Evolutionary conservation across 2,113 vertebrate genomes (phyloP).

Genomic region (Ailurus styani): DNA sequence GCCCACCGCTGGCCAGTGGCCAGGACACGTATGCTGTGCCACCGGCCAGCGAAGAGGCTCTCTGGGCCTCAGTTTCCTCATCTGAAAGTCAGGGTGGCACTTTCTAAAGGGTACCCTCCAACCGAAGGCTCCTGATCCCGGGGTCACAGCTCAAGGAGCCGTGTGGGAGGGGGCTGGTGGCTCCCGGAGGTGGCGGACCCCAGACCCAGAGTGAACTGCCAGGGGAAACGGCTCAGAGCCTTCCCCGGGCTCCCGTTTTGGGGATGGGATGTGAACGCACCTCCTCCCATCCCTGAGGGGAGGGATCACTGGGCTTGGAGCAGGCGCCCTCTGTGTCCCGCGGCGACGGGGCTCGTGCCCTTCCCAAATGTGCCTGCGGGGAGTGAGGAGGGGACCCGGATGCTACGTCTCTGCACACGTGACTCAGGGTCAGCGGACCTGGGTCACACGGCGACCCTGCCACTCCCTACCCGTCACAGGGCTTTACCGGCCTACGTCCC

Average conservation of each 20-base stretch:
- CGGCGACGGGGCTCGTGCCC: accelerated
- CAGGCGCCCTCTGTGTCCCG: not conserved
- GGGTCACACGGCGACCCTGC: accelerated
- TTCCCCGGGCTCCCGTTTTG: not conserved
- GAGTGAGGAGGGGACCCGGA: accelerated
- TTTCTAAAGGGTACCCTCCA: not conserved
- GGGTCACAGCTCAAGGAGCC: not conserved
- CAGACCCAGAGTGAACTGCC: not conserved
- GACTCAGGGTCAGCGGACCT: not conserved
- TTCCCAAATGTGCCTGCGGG: accelerated
- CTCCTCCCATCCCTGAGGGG: accelerated
- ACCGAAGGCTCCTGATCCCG: not conserved
- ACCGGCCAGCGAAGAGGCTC: not conserved
- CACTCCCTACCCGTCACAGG: not conserved
- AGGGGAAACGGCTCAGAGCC: not conserved
- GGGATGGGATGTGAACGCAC: accelerated
- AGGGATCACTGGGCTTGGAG: not conserved
- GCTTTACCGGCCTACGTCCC: not conserved
- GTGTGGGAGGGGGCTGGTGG: not conserved
- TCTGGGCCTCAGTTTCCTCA: not conserved
- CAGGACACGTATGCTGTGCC: accelerated
- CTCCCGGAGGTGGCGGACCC: not conserved
- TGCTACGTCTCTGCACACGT: accelerated
- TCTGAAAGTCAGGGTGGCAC: not conserved
- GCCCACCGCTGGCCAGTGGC: not conserved